Evolutionary conservation across 2,113 vertebrate genomes (phyloP), one percentile per base, ranked within the genome.

Genomic region (Rhinoptilus africanus): DNA sequence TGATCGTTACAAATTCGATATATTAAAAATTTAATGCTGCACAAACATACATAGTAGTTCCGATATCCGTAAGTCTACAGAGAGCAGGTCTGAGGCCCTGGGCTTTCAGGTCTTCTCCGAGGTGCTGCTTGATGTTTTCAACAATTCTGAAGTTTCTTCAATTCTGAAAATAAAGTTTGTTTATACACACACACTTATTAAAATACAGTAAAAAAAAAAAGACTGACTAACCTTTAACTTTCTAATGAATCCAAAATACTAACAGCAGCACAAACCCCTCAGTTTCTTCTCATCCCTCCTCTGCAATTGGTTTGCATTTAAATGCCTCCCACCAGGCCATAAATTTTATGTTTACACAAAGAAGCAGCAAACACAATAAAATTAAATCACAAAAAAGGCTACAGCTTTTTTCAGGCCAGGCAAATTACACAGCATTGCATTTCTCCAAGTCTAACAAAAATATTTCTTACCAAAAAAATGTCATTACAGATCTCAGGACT

Each of bases 101-200:
- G n/a, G 68, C 41, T 87, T 92, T 93, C 91, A 96, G 47, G 60
- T 86, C 59, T 72, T 94, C 88, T 97, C 91, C 60, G 93, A 82
- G 81, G 43, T 94, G 92, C 60, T 97, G 71, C 97, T 98, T 39
- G 98, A 92, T 75, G 93, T 95, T 97, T 98, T 98, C 96, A 99
- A 85, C 93, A 99, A 97, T 62, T 98, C 97, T 92, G 96, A 98
- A 20, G 98, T 99, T 96, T 99, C 98, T 97, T 99, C 98, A 98
- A 99, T 98, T 98, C 99, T 99, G 93, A 62, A 98, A 93, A 83
- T 53, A 62, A 80, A 62, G 53, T 59, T 78, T 50, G 48, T 83
- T 92, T 64, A 72, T 11, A 71, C 20, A 71, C 10, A 57, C 4
- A 53, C 4, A 15, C 16, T 84, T 66, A 71, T 34, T 85, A 80